A percentile compares a stretch with the other conserved stretches of the same genome.
phyloP scores from a whole-genome alignment of 2,888 invertebrate genomes.

The Calameuta pallipes region DNA sequence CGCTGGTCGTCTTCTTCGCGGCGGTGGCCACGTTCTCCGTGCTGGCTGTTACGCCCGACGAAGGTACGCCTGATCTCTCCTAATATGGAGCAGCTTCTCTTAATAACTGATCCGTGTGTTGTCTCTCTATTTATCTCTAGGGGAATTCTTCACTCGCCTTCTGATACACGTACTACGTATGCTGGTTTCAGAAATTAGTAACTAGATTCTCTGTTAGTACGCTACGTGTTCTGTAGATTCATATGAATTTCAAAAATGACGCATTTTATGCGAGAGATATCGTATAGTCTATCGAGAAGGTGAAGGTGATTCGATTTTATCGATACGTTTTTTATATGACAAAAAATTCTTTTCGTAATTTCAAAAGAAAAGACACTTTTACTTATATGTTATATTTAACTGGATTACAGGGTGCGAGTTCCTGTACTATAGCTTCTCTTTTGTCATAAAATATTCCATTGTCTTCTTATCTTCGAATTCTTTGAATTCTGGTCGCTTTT shows the following conservation, averaged over 20 bases:
- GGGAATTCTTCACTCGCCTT: neutral
- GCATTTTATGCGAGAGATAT: neutral
- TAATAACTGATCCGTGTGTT: neutral
- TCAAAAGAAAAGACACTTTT: neutral
- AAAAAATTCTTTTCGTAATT: neutral
- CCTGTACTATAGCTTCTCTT: neutral
- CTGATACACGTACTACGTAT: neutral
- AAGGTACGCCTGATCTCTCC: slow-evolving; percentile 40
- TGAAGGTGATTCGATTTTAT: neutral
- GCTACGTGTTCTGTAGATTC: too few relatives aligned
- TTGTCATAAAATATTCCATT: neutral
- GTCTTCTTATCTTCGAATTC: neutral
- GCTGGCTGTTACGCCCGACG: slow-evolving; percentile 45
- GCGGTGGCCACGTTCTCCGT: slow-evolving; percentile 43
- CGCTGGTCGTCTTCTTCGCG: slow-evolving; percentile 36
- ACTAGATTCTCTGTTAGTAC: neutral
- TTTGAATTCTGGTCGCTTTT: neutral
- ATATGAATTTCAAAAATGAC: too few relatives aligned
- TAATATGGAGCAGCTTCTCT: neutral
- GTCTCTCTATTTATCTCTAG: neutral
- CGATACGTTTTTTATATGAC: neutral
- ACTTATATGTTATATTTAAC: neutral
- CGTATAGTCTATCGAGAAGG: neutral
- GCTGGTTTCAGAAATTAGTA: neutral
- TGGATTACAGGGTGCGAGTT: neutral